Evolutionary conservation across 1,140 invertebrate species (phyloP).

Genomic region (Tachypleus tridentatus): DNA sequence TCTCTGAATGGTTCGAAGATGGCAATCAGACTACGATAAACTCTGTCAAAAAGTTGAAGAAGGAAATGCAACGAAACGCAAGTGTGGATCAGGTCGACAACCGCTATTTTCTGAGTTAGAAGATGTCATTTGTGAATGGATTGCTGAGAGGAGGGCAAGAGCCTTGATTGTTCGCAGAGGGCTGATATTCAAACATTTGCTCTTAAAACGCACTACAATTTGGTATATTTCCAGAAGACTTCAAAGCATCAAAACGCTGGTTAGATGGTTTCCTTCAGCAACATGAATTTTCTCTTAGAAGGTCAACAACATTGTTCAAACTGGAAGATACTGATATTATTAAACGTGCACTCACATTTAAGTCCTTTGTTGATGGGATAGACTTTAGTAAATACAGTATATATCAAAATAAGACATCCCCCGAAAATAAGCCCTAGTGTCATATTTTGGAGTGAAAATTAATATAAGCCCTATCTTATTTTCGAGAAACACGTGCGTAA

Average conservation of each 20-base stretch:
- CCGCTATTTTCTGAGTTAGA: constrained; percentile 4
- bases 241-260: constrained; percentile 3
- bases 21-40: constrained; percentile 1
- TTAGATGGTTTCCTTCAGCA: constrained; percentile 1
- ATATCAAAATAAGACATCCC: no score
- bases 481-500: no score
- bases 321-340: no score
- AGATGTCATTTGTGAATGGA: constrained; percentile 4
- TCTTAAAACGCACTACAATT: background rate
- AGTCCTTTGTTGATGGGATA: no score
- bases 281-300: constrained; percentile 4
- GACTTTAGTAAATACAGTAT: no score
- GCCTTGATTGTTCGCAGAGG: constrained; percentile 1
- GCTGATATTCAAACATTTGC: constrained; percentile 7
- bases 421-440: no score
- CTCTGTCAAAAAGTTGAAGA: constrained; percentile 5
- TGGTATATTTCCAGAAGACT: background rate
- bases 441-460: no score
- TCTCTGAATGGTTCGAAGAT: background rate
- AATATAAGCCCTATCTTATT: no score
- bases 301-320: background rate
- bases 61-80: constrained; percentile 7
- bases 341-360: no score
- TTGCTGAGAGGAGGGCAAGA: background rate
- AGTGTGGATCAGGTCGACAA: constrained; percentile 7